A percentile compares a stretch with the other conserved stretches of the same genome.
phyloP scores from a whole-genome alignment of 1,140 invertebrate species.

The Nymphalis io region DNA sequence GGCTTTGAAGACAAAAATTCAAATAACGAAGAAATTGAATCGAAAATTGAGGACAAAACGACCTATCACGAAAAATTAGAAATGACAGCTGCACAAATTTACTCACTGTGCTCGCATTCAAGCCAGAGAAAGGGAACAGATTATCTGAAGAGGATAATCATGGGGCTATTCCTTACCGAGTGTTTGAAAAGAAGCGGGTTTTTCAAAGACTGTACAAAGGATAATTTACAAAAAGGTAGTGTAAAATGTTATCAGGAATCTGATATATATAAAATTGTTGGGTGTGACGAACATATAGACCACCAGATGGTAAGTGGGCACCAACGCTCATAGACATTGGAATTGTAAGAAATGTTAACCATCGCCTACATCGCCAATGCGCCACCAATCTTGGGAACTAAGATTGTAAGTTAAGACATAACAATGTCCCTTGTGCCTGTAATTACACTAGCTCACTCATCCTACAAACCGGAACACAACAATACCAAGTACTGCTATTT shows the following conservation, averaged over 20 bases:
- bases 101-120: slow-evolving; percentile 86
- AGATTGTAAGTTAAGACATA: too few species aligned
- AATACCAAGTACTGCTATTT: too few species aligned
- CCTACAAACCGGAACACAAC: too few species aligned
- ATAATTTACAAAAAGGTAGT: slow-evolving; percentile 52
- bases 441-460: too few species aligned
- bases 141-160: slow-evolving; percentile 88
- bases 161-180: slow-evolving; percentile 89
- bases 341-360: too few species aligned
- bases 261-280: too few species aligned
- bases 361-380: too few species aligned
- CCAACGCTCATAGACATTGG: too few species aligned
- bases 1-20: slow-evolving; percentile 52
- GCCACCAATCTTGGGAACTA: too few species aligned
- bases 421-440: too few species aligned
- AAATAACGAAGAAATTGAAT: slow-evolving; percentile 42
- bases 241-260: not conserved
- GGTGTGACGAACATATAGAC: too few species aligned
- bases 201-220: slow-evolving; percentile 73
- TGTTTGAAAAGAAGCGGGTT: slow-evolving; percentile 84
- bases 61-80: slow-evolving; percentile 59
- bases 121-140: slow-evolving; percentile 84
- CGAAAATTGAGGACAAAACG: slow-evolving; percentile 53
- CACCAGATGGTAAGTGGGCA: too few species aligned
- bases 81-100: slow-evolving; percentile 77